Evolutionary conservation across 2,888 invertebrate species (phyloP).

Genomic region (Uropetala carovei): DNA sequence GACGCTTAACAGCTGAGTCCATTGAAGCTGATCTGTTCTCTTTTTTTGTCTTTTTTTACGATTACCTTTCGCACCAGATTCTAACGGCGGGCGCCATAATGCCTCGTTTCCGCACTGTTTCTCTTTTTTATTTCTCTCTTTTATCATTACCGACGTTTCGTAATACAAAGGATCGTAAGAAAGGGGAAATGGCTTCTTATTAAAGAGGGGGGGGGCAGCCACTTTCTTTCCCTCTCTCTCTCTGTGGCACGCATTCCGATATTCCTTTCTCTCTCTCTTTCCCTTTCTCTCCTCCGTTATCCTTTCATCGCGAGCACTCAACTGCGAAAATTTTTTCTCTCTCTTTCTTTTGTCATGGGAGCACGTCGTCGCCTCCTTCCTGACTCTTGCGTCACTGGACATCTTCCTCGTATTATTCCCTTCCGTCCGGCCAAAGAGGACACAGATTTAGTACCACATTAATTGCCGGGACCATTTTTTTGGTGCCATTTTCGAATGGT

Average conservation of each 20-base stretch:
- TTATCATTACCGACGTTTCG: neutral
- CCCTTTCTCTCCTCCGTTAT: neutral
- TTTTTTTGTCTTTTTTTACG: too few species aligned
- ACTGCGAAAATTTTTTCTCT: neutral
- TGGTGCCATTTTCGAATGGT: too few species aligned
- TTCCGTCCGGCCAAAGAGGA: too few species aligned
- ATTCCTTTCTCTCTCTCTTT: neutral
- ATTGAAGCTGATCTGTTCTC: too few species aligned
- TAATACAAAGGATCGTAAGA: neutral
- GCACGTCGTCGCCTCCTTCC: too few species aligned
- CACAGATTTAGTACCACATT: too few species aligned
- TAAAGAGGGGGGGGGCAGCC: neutral
- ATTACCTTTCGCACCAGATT: too few species aligned
- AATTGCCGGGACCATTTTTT: too few species aligned
- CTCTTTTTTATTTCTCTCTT: neutral
- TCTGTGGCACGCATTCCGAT: conserved; percentile 15
- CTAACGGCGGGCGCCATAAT: neutral
- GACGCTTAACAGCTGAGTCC: too few species aligned
- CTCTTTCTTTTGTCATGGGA: neutral
- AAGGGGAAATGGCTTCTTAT: too few species aligned
- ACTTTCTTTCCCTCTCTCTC: neutral
- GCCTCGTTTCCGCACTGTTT: neutral
- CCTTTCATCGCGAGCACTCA: neutral
- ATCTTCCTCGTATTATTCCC: too few species aligned
- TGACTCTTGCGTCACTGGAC: too few species aligned